These are phyloP conservation scores for Cryptocephalus primarius DNA, from an alignment of 2,888 invertebrate genomes.

Conservation along the genomic window DNA sequence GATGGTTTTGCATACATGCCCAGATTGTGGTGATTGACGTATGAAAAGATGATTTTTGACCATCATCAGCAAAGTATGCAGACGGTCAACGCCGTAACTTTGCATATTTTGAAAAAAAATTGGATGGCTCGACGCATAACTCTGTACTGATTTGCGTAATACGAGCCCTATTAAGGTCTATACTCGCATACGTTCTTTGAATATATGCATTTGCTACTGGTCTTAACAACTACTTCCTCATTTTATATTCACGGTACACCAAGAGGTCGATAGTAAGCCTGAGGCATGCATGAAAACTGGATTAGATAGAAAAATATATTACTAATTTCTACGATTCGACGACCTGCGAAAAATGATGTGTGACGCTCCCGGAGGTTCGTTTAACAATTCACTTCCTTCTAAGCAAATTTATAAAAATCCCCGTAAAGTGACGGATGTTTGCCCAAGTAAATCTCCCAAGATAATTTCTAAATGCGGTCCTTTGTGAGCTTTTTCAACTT, in stretches of 20 bases:
- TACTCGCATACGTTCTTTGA: too few species aligned
- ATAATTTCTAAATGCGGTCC: conserved; percentile 16
- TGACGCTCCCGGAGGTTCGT: conserved; percentile 2
- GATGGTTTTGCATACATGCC: conserved; percentile 1
- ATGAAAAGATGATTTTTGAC: conserved; percentile 8
- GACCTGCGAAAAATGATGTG: too few species aligned
- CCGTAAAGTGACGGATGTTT: conserved; percentile 20
- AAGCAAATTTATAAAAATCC: conserved; percentile 9
- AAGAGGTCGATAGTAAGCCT: too few species aligned
- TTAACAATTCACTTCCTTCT: conserved; percentile 6
- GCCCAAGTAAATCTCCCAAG: conserved; percentile 17
- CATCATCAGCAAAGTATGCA: conserved; percentile 1
- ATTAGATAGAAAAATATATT: too few species aligned
- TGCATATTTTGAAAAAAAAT: conserved; percentile 2
- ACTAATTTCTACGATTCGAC: conserved; percentile 1
- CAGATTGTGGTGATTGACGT: conserved; percentile 5
- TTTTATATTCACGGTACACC: too few species aligned
- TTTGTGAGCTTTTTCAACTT: conserved; percentile 10
- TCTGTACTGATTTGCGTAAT: conserved; percentile 1
- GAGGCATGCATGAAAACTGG: too few species aligned
- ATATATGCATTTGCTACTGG: too few species aligned
- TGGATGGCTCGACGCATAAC: conserved; percentile 2
- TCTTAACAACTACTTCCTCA: too few species aligned
- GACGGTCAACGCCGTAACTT: conserved; percentile 3
- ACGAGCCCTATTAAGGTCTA: neutral